Evolutionary conservation across 2,888 invertebrate genomes (phyloP).

Genomic region (Isotomurus palustris): DNA sequence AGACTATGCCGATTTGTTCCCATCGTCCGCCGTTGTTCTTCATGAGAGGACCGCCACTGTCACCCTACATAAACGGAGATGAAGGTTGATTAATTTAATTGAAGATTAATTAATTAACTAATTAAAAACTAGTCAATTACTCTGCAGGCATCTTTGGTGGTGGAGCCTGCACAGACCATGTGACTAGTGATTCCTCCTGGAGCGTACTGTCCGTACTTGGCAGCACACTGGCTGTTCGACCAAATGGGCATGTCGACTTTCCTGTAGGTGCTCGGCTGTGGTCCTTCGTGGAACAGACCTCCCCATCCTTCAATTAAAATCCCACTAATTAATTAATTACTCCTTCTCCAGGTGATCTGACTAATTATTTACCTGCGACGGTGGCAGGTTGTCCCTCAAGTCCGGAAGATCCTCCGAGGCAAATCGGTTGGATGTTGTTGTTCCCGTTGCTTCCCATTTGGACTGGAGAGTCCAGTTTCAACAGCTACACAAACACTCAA

Average conservation of each 20-base stretch:
- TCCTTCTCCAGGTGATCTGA: too few species aligned
- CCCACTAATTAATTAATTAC: too few species aligned
- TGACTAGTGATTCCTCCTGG: slow-evolving; percentile 78
- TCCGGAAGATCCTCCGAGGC: slow-evolving; percentile 19
- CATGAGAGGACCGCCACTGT: slow-evolving; percentile 26
- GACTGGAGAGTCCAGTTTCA: slow-evolving; percentile 37
- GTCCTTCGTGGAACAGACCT: slow-evolving; percentile 60
- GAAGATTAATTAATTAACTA: neutral
- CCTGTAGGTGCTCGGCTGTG: slow-evolving; percentile 73
- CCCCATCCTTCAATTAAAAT: slow-evolving; percentile 13
- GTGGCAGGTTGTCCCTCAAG: slow-evolving; percentile 21
- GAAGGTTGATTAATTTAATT: neutral
- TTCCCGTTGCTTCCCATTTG: slow-evolving; percentile 30
- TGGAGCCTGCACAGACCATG: slow-evolving; percentile 34
- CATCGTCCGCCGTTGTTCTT: slow-evolving; percentile 23
- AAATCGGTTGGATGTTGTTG: slow-evolving; percentile 32
- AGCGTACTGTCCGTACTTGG: slow-evolving; percentile 78
- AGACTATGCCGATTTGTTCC: slow-evolving; percentile 34
- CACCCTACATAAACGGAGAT: slow-evolving; percentile 12
- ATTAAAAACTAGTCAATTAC: slow-evolving; percentile 8
- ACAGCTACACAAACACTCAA: slow-evolving; percentile 14
- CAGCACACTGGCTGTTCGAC: slow-evolving; percentile 62
- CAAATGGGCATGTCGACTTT: slow-evolving; percentile 80
- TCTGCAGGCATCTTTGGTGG: slow-evolving; percentile 27
- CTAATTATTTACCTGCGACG: slow-evolving; percentile 36